Base-by-base conservation (phyloP, 2,797 vertebrate genomes). In the Luscinia luscinia region DNA sequence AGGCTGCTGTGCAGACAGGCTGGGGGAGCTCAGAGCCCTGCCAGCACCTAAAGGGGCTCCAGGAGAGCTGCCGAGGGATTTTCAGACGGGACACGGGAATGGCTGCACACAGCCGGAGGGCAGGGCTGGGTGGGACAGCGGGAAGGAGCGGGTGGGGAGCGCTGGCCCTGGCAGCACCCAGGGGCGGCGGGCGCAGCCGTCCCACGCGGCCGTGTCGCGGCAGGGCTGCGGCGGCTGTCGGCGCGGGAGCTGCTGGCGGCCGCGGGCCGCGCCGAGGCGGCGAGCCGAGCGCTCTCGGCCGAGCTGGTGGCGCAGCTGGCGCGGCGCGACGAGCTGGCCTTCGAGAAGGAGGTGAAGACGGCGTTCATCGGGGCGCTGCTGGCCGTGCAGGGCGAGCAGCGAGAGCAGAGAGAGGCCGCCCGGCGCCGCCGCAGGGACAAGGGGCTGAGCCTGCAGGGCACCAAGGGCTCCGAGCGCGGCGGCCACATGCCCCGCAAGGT, bases 341-440 rank as follows among this genome's bases (percentile, higher is more conserved):
- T 95, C 18, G 92, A 95, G 87, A 95, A 95, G 84, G 94, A 94
- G 93, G 94, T 95, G 94, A 95, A 95, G 92, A 94, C 94, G 15
- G 92, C 94, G 6, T 95, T 95, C 84, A 95, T 95, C 46, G 94
- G 94, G 49, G 94, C 94, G 3, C 92, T 95, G 87, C 94, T 95
- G 90, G 94, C 94, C 1, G 94, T 95, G 90, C 94, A 94, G 63
- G 94, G 94, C 5, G 94, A 94, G 87, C 94, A 94, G 77, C 54
- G 94, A 0, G 93, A 94, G 90, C 93, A 93, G 81, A 49, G 94
- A 1, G 92, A 94, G 52, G 94, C 94, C 1, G 94, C 94, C 46
- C 84, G 94, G 1, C 92, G 92, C n/a, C 90, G 90, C 30, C 92
- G 87, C 2, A 85, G 90, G 0, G 92, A 94, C 87, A 78, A 59